Percentiles rank a stretch among this genome's conserved stretches.
Evolutionary conservation across 2,113 vertebrate genomes (phyloP).

Genomic region (Dasypus novemcinctus): DNA sequence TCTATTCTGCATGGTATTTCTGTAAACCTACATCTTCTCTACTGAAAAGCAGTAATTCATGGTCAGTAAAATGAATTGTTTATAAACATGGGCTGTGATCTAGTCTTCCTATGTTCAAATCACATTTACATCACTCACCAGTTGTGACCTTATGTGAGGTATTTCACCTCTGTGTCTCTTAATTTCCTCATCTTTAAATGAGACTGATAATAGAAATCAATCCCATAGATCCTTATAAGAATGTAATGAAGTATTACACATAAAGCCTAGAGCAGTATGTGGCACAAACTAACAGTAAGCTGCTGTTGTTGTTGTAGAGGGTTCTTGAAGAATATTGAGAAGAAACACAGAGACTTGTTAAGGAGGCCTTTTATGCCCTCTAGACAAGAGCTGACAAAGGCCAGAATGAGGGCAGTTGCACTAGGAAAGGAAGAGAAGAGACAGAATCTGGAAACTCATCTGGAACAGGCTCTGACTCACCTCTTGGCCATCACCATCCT

Average conservation of each 20-base stretch:
- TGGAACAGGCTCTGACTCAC: background rate
- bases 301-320: background rate
- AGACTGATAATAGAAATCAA: background rate
- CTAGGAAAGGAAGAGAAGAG: background rate
- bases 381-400: background rate
- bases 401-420: background rate
- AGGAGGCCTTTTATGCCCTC: background rate
- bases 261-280: background rate
- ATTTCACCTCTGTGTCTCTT: background rate
- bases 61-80: background rate
- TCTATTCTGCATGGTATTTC: too few species aligned
- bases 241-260: background rate
- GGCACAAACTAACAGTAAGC: background rate
- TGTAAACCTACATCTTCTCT: too few species aligned
- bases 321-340: background rate
- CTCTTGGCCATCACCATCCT: background rate
- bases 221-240: background rate
- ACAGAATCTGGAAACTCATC: background rate
- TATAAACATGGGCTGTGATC: background rate
- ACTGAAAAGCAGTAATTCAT: background rate
- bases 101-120: background rate
- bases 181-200: background rate
- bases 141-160: background rate
- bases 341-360: background rate
- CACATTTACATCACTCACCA: background rate